Evolutionary conservation across 2,888 invertebrate species (phyloP), one percentile per base, ranked within the genome.

Genomic region (Drosophila meridionalis): DNA sequence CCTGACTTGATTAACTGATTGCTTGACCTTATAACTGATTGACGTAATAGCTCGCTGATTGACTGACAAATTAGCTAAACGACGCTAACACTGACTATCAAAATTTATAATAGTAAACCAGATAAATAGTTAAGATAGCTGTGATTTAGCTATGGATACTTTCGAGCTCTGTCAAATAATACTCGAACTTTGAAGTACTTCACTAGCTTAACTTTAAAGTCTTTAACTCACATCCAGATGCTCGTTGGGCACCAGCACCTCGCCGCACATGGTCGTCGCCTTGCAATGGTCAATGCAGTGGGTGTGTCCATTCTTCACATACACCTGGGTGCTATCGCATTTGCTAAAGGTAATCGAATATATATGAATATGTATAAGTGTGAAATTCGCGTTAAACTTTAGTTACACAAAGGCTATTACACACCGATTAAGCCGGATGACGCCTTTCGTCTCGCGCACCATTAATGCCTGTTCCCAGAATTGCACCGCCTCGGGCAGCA

Each of bases 381-480:
- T 7, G 14, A 9, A 52, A 52, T 52, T 32, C 42, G 12, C 20
- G 8, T 26, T 36, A 14, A 45, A 30, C 57, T 40, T 34, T 8
- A 11, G 14, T 4, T 28, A n/a, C 43, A 12, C 28, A 12, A 26
- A 2, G 12, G 14, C 1, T 4, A 42, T 45, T 66, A 67, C 81
- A 70, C 77, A 98, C 98, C 98, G 96, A 93, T 97, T 98, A 58
- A 99, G 94, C 86, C 96, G 95, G 78, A 99, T 98, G 2, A 97
- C 96, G 67, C 95, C 96, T 77, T 96, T 96, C 4, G 98, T 97
- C 93, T 97, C 96, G 60, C 98, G 95, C 2, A 99, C 98, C 95
- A 96, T 96, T 66, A 99, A 94, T 0, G 98, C 98, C 91, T 96
- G 95, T 92, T 98, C 97, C 99, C 99, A 99, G 94, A 98, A 99